phyloP scores from a whole-genome alignment of 2,797 vertebrate species.

The Falco rusticolus region DNA sequence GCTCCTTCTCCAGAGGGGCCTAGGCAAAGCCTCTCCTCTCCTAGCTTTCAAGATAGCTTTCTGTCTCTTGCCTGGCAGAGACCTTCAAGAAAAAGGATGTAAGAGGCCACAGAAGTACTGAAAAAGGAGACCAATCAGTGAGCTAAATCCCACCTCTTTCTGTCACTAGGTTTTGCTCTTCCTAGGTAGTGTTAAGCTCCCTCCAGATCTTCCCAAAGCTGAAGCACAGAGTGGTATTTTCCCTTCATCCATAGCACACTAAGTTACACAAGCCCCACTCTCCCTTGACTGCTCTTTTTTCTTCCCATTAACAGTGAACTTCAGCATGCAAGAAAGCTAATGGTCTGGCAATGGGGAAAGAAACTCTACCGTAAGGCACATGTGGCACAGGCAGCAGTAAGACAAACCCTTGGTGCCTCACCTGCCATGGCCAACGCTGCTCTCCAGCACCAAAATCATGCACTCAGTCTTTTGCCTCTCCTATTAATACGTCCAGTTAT shows the following conservation, averaged over 20 bases:
- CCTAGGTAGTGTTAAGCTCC: neutral
- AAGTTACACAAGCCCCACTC: neutral
- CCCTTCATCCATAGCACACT: neutral
- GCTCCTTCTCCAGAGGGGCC: neutral
- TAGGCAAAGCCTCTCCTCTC: neutral
- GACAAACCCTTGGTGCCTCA: neutral
- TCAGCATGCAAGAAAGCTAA: neutral
- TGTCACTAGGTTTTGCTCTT: neutral
- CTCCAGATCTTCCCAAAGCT: neutral
- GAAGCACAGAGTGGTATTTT: neutral
- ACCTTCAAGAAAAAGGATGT: neutral
- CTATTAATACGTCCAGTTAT: neutral
- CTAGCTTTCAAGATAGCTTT: neutral
- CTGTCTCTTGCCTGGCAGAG: neutral
- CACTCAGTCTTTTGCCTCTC: neutral
- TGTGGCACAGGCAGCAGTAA: neutral
- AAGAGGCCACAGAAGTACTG: neutral
- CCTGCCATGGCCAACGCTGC: neutral
- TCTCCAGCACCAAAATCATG: neutral
- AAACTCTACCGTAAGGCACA: neutral
- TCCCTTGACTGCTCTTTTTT: neutral
- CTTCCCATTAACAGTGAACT: neutral
- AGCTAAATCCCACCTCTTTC: neutral
- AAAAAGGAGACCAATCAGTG: neutral
- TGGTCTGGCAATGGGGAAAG: rapidly evolving